Percentiles rank a stretch among this genome's conserved stretches.
These are phyloP conservation scores for Chymomyza caudatula DNA, from an alignment of 2,888 invertebrate genomes.

Conservation along the genomic window DNA sequence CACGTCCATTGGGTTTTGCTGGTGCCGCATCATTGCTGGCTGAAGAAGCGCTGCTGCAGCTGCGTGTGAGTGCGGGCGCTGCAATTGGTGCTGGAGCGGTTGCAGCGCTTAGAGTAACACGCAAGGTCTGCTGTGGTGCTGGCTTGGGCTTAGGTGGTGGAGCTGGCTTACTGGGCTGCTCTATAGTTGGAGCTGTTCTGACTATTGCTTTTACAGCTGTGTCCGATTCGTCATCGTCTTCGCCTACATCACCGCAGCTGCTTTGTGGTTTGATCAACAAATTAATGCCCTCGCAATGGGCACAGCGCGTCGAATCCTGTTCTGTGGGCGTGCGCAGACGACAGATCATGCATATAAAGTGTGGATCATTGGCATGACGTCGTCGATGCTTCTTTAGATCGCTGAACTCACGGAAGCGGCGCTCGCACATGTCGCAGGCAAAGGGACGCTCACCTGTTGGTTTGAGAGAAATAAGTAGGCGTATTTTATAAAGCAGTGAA, in stretches of 20 bases:
- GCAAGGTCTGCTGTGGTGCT: constrained; percentile 2
- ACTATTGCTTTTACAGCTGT: constrained; percentile 2
- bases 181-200: neutral
- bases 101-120: constrained; percentile 3
- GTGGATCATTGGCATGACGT: constrained; percentile 68
- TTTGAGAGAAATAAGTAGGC: neutral
- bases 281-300: constrained; percentile 71
- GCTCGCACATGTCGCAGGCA: constrained; percentile 76
- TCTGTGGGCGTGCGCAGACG: constrained; percentile 63
- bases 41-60: constrained; percentile 60
- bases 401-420: constrained; percentile 77
- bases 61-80: constrained; percentile 16
- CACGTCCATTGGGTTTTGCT: constrained; percentile 22
- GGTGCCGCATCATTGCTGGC: constrained; percentile 46
- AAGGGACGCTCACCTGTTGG: constrained; percentile 75
- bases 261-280: constrained; percentile 45
- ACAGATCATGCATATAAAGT: constrained; percentile 76
- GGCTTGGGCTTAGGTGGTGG: neutral
- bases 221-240: constrained; percentile 4
- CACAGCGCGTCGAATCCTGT: constrained; percentile 75
- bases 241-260: constrained; percentile 17
- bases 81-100: constrained; percentile 7
- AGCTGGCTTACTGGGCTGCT: constrained; percentile 6
- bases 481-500: too few species aligned
- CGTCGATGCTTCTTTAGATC: constrained; percentile 77